Base-by-base conservation (phyloP, 2,113 vertebrate genomes). In the Tyrannus savana region DNA sequence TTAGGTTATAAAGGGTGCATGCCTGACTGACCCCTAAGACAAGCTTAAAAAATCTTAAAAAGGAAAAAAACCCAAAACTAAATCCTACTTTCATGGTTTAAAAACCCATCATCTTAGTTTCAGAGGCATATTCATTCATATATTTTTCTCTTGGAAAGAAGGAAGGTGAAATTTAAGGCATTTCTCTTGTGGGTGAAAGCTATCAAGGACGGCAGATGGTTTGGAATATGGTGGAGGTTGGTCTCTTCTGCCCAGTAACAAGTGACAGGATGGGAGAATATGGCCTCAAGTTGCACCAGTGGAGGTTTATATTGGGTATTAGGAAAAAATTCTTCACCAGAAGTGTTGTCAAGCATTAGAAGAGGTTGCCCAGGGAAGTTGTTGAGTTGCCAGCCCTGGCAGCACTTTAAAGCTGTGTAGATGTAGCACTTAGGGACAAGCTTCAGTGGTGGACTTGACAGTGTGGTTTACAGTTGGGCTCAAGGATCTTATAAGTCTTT, bases 81-180 rank as follows among this genome's bases (percentile, higher is more conserved):
- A 41, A 90, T 27, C 23, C 3, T 80, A 19, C 46, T 67, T 1
- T 76, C 4, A 14, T 84, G 23, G 22, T 86, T 84, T 60, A 87
- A 93, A 44, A 39, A 44, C 4, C 23, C 37, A 39, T 39, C 30
- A 13, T 9, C 19, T 19, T 18, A 17, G 14, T 39, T 83, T 83
- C 21, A 69, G 74, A 89, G 22, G 31, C 59, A 85, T 10, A 81
- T 21, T 16, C 53, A 86, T 63, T 46, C 14, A 67, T 82, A 93
- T 69, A 42, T 73, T 92, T 92, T 66, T 24, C 19, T 81, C 33
- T 91, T 81, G 42, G 39, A 94, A 89, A 80, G 66, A 83, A 84
- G 8, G 31, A 74, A 53, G 33, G 23, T 90, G 17, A 87, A 88
- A 81, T 75, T 56, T 64, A 73, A 87, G 50, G 27, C 6, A 23